Evolutionary conservation across 2,888 invertebrate species (phyloP), one percentile per base, ranked within the genome.

Genomic region (Chromoteleia sp.): DNA sequence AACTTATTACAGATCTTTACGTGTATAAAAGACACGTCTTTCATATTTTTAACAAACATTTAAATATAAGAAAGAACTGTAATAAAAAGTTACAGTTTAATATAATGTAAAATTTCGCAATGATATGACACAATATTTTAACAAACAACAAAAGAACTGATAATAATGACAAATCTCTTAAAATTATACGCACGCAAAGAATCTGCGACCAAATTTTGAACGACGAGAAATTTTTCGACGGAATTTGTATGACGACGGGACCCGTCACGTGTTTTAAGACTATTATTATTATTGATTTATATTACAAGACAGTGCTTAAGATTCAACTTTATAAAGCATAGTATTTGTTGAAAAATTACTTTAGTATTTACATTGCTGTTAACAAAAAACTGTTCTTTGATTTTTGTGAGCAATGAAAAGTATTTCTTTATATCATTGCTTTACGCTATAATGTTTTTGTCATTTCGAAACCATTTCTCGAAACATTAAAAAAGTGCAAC

Each of bases 361-460:
- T 48, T 50, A 65, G n/a, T 52, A 52, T 67, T 14, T 67, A 67
- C 52, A 67, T 7, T 19, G 21, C 65, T 17, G n/a, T 25, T 29
- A 41, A 19, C 4, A 17, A 15, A 52, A 52, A 25, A 52, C 17
- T 45, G 36, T 54, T 17, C 2, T 54, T 65, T 39, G 50, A 50
- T 56, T 67, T 54, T 39, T 29, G 14, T 67, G 70, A 58, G 58
- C 70, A 58, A 48, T 56, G 7, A 56, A 54, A 58, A 48, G 33
- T 12, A 10, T 52, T 52, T 30, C 12, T 29, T 50, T 29, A 12
- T 8, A 5, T 33, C 33, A 33, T 1, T 33, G 2, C 7, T 8
- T 10, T 8, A 1, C 39, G 12, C 14, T 39, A 39, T 12, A 2
- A 14, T 33, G 1, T 1, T 21, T 19, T 48, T 25, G 2, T 6